Percentiles rank a stretch among this genome's conserved stretches.
Conservation (phyloP, 2,797 vertebrate species). For the Sparidentex hasta region DNA sequence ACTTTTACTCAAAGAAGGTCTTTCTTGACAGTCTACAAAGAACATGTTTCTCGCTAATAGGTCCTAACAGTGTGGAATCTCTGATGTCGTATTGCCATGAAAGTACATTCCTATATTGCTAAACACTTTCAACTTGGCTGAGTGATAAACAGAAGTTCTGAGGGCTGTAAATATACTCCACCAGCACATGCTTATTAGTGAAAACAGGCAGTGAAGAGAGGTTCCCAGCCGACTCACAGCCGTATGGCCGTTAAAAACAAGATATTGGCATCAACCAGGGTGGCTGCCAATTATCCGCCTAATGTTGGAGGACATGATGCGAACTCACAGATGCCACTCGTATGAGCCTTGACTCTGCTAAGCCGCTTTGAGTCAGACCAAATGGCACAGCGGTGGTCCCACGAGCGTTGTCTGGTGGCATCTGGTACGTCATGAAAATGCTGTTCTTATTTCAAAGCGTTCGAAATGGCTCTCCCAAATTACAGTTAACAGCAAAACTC, state of each 20-base stretch:
- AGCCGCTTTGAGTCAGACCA: constrained; percentile 35
- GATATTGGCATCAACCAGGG: constrained; percentile 23
- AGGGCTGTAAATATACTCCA: background rate
- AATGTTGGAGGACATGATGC: constrained; percentile 41
- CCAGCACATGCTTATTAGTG: constrained; percentile 11
- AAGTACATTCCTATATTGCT: background rate
- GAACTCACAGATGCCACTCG: constrained; percentile 57
- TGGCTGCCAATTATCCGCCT: constrained; percentile 41
- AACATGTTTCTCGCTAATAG: background rate
- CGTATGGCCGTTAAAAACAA: constrained; percentile 33
- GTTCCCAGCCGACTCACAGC: constrained; percentile 17
- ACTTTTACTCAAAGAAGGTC: background rate
- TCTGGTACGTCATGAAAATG: constrained; percentile 44
- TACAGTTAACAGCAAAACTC: constrained; percentile 28
- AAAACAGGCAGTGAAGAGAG: constrained; percentile 9
- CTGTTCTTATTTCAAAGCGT: constrained; percentile 41
- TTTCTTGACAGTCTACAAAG: background rate
- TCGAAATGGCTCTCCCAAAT: constrained; percentile 42
- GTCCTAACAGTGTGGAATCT: background rate
- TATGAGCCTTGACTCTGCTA: constrained; percentile 44
- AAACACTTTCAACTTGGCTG: constrained; percentile 2
- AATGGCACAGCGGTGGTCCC: constrained; percentile 42
- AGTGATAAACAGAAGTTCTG: constrained; percentile 5
- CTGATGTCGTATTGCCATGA: constrained; percentile 13
- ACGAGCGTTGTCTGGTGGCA: constrained; percentile 33